Conservation (phyloP, 1,140 invertebrate genomes). For the Linepithema humile region DNA sequence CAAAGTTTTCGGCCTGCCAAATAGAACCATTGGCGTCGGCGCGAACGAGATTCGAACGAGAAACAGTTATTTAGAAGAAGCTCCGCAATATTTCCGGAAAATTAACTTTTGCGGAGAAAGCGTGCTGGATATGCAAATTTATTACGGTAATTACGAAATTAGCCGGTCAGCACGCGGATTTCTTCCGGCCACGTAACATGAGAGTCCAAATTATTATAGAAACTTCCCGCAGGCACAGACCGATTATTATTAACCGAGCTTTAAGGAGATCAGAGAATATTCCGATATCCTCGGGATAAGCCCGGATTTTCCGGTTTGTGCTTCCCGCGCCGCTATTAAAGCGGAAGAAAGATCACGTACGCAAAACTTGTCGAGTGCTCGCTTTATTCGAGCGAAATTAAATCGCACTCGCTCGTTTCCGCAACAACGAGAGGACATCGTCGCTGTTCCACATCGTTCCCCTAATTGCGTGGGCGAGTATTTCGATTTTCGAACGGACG, state of each 20-base stretch:
- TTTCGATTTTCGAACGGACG: background rate
- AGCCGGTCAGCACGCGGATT: background rate
- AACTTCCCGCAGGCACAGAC: background rate
- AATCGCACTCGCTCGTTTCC: background rate
- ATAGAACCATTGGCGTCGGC: background rate
- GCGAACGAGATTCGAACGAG: too few species aligned
- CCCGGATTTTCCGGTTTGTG: constrained; percentile 11
- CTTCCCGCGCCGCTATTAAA: background rate
- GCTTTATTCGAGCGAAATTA: constrained; percentile 20
- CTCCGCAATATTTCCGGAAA: background rate
- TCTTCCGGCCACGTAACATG: constrained; percentile 1
- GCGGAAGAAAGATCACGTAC: constrained; percentile 6
- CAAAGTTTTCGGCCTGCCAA: background rate
- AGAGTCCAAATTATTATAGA: background rate
- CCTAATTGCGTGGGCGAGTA: background rate
- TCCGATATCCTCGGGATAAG: constrained; percentile 36
- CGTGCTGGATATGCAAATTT: constrained; percentile 35
- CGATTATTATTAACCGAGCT: constrained; percentile 42
- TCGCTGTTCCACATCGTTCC: background rate
- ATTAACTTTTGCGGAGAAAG: background rate
- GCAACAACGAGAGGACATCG: background rate
- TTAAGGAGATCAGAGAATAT: constrained; percentile 36
- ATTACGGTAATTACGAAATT: constrained; percentile 37
- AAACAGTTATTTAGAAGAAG: too few species aligned
- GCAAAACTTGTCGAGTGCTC: background rate